Percentiles rank a stretch among this genome's conserved stretches.
Conservation (phyloP, 2,113 vertebrate genomes). For the Amazona guildingii region DNA sequence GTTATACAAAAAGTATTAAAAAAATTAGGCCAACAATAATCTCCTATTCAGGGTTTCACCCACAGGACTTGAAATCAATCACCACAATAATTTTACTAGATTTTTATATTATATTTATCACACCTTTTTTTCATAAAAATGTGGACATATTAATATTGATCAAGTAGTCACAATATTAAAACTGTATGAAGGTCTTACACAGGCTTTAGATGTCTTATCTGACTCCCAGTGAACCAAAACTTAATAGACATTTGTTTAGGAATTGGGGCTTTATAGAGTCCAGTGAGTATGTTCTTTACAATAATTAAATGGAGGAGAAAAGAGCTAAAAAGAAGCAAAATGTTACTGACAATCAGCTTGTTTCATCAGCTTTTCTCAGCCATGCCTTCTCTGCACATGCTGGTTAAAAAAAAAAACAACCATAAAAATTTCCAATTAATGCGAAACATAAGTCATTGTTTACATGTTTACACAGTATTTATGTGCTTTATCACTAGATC, state of each 20-base stretch:
- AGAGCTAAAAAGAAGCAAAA: not conserved
- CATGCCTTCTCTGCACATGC: not conserved
- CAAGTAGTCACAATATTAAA: not conserved
- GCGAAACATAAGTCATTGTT: slow-evolving; percentile 25
- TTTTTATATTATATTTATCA: not conserved
- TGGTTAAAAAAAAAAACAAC: not conserved
- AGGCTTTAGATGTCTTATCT: not conserved
- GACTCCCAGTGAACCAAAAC: not conserved
- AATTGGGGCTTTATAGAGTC: not conserved
- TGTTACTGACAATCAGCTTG: not conserved
- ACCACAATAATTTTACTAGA: not conserved
- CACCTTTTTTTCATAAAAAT: not conserved
- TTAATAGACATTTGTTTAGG: not conserved
- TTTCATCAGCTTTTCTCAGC: not conserved
- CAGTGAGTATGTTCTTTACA: not conserved
- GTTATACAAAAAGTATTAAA: not conserved
- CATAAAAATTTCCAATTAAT: not conserved
- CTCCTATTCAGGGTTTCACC: not conserved
- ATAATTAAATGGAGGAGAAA: not conserved
- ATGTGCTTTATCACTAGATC: not conserved
- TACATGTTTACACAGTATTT: slow-evolving; percentile 11
- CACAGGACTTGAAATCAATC: not conserved
- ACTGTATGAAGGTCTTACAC: not conserved
- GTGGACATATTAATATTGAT: not conserved
- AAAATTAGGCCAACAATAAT: not conserved